These are phyloP conservation scores for Ataeniobius toweri DNA, from an alignment of 2,797 vertebrate species.

Conservation along the genomic window DNA sequence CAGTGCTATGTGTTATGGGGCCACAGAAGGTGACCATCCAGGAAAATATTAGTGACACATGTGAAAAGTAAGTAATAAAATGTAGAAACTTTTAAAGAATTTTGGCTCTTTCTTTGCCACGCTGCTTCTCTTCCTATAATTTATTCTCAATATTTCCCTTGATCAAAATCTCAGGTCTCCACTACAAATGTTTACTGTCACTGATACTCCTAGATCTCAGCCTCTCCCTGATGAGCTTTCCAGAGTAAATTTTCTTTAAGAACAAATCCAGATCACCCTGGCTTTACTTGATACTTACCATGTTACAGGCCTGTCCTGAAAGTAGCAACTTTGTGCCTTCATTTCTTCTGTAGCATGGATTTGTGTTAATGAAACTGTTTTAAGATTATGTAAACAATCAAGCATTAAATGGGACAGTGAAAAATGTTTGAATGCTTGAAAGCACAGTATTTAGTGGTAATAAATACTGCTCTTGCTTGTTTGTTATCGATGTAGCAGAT, in stretches of 20 bases:
- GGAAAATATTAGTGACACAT: neutral
- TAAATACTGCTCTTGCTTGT: neutral
- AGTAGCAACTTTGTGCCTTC: neutral
- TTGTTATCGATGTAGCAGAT: conserved; percentile 14
- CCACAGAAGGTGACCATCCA: too few species aligned
- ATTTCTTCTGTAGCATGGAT: neutral
- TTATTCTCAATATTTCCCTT: neutral
- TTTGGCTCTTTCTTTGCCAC: neutral
- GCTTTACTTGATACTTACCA: too few species aligned
- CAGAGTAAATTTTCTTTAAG: neutral
- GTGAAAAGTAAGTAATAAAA: too few species aligned
- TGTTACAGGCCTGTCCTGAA: neutral
- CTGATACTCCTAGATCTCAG: neutral
- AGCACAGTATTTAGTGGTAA: too few species aligned
- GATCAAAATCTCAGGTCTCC: too few species aligned
- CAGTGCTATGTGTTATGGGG: neutral
- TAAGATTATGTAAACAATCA: neutral
- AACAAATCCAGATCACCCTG: neutral
- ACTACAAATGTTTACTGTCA: neutral
- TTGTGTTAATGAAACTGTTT: neutral
- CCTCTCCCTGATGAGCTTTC: neutral
- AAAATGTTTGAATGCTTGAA: neutral
- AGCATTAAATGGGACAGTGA: neutral
- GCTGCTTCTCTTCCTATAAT: neutral
- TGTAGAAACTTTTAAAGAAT: neutral